These are phyloP conservation scores for Hyperoplus immaculatus DNA, from an alignment of 2,797 vertebrate genomes.

Conservation along the genomic window DNA sequence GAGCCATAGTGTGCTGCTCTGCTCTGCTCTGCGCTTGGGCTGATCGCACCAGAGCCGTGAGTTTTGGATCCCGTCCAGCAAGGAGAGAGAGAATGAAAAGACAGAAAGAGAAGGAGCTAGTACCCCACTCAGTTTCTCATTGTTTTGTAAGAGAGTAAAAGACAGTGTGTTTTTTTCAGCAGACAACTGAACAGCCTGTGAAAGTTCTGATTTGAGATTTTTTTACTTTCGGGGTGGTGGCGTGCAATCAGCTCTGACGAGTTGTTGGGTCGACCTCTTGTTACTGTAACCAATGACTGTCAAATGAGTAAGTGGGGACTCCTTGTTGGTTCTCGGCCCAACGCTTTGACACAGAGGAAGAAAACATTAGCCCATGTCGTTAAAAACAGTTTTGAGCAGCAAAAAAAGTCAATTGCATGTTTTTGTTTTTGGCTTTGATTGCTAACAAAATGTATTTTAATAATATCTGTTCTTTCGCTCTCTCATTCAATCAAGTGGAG, in stretches of 20 bases:
- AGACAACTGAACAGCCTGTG: conserved; percentile 35
- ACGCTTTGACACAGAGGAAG: conserved; percentile 8
- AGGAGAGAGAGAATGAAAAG: conserved; percentile 46
- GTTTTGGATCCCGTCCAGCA: conserved; percentile 69
- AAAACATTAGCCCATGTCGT: conserved; percentile 1
- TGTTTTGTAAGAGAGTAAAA: conserved; percentile 53
- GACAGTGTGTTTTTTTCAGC: conserved; percentile 59
- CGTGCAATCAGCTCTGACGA: conserved; percentile 36
- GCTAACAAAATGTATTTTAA: conserved; percentile 7
- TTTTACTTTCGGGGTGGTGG: conserved; percentile 40
- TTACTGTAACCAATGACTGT: conserved; percentile 53
- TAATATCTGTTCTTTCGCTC: conserved; percentile 24
- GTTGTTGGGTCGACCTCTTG: conserved; percentile 31
- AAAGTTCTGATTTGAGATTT: conserved; percentile 52
- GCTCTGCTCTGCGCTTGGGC: conserved; percentile 60
- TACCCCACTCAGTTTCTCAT: conserved; percentile 22
- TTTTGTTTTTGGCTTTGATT: conserved; percentile 35
- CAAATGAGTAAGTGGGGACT: conserved; percentile 45
- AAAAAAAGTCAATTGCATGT: conserved; percentile 37
- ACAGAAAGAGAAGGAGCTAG: conserved; percentile 19
- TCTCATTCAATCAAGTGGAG: conserved; percentile 11
- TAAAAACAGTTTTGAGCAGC: not conserved
- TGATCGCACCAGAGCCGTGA: conserved; percentile 70
- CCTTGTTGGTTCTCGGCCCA: conserved; percentile 42
- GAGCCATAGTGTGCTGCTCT: conserved; percentile 79